These are phyloP conservation scores for Listrodromus nycthemerus DNA, from an alignment of 2,888 invertebrate species.

Conservation along the genomic window DNA sequence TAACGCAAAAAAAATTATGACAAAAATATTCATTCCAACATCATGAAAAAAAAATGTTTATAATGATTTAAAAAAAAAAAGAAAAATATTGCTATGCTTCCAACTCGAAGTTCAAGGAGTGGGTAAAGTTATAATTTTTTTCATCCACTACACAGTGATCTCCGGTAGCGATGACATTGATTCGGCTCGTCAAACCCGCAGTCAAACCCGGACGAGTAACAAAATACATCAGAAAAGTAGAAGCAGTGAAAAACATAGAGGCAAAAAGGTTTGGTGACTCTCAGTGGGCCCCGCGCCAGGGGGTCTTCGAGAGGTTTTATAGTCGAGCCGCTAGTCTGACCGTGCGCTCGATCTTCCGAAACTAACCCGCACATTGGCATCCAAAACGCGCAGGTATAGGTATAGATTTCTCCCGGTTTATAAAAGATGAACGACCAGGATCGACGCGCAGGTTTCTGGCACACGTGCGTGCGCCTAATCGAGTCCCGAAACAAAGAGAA, in stretches of 20 bases:
- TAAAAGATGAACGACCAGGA: neutral
- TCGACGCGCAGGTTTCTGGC: neutral
- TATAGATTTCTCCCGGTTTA: neutral
- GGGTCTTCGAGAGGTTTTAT: constrained; percentile 59
- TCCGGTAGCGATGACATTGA: constrained; percentile 1
- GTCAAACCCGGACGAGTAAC: constrained; percentile 12
- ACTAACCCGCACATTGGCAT: neutral
- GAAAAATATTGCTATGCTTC: too few relatives aligned
- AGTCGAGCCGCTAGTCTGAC: constrained; percentile 41
- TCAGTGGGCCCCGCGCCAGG: constrained; percentile 45
- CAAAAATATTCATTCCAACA: too few relatives aligned
- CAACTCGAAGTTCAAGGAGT: too few relatives aligned
- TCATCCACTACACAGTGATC: neutral
- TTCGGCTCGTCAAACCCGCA: neutral
- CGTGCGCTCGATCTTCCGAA: constrained; percentile 2
- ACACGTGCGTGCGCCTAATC: constrained; percentile 16
- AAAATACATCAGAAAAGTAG: constrained; percentile 15
- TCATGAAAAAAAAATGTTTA: too few relatives aligned
- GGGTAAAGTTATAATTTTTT: too few relatives aligned
- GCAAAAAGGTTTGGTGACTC: constrained; percentile 37
- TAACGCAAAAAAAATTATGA: too few relatives aligned
- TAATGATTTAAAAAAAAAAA: too few relatives aligned
- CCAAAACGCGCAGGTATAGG: neutral
- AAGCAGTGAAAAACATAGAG: constrained; percentile 21
- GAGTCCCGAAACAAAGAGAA: constrained; percentile 28